Evolutionary conservation across 2,888 invertebrate genomes (phyloP), one percentile per base, ranked within the genome.

Genomic region (Choreutis nemorana): DNA sequence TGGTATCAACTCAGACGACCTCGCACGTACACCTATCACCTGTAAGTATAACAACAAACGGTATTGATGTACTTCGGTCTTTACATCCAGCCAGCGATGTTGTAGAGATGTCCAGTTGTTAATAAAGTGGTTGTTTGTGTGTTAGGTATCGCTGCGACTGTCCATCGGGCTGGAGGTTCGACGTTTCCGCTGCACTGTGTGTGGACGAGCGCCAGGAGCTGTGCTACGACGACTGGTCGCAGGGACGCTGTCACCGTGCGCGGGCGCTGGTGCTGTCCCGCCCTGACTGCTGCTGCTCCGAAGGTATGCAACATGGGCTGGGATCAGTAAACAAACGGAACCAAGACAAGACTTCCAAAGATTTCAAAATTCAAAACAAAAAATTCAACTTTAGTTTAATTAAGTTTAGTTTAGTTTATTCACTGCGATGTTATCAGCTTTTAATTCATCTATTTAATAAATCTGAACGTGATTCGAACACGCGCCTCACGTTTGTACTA

Each of bases 61-160:
- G 1, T 16, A 7, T 23, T 3, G 3, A 14, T 26, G n/a, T 5
- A 7, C 8, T 1, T 13, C 3, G 9, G 9, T 6, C 3, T 8
- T 11, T n/a, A n/a, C n/a, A n/a, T n/a, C n/a, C n/a, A n/a, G n/a
- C n/a, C n/a, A n/a, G n/a, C n/a, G n/a, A n/a, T n/a, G n/a, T 10
- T n/a, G 11, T 3, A 20, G 23, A 13, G 23, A 26, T 13, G 3
- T 4, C 2, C 18, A 21, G 4, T 12, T 3, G 5, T 26, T 15
- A 11, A 3, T 20, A 1, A 15, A 1, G 21, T 27, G 14, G 0
- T 24, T 1, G 8, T 11, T n/a, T 5, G 8, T 7, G 4, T 23
- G n/a, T n/a, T 35, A 73, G 75, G 0, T 91, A 87, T 41, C 85
- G 87, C 15, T 94, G 93, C 62, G 87, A 89, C 32, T 94, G 94